These are phyloP conservation scores for Triplophysa dalaica DNA, from an alignment of 2,113 vertebrate species.

Conservation along the genomic window DNA sequence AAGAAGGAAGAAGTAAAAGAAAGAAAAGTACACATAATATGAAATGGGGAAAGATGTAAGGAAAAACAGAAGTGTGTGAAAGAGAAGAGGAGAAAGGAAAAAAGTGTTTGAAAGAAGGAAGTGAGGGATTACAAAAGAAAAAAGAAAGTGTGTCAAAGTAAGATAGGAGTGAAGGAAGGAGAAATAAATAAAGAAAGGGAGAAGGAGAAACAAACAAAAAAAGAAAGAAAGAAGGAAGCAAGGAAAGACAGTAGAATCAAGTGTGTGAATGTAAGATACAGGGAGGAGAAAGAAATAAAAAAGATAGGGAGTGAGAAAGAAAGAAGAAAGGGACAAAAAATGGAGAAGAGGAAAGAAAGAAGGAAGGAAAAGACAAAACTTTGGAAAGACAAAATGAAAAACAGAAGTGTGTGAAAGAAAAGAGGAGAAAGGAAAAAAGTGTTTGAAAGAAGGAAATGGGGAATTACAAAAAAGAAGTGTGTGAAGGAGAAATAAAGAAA, in stretches of 20 bases:
- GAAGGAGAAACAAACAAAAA: not conserved
- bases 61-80: not conserved
- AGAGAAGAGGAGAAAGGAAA: not conserved
- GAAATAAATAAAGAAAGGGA: slow-evolving; percentile 40
- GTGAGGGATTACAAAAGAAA: slow-evolving; percentile 34
- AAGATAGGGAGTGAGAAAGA: not conserved
- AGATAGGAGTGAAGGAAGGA: not conserved
- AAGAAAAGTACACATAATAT: not conserved
- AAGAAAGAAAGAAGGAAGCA: slow-evolving; percentile 3
- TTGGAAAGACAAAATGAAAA: slow-evolving; percentile 3
- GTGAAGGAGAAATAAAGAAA: too few species aligned
- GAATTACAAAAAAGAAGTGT: too few species aligned
- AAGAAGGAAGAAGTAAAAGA: not conserved
- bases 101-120: not conserved
- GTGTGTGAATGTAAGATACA: too few species aligned
- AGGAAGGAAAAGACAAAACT: not conserved
- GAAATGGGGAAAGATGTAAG: slow-evolving; percentile 30
- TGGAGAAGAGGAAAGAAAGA: not conserved
- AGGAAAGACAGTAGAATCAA: not conserved
- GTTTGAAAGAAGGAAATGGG: too few species aligned
- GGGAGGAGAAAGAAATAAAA: not conserved
- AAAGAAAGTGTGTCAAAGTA: not conserved
- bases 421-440: too few species aligned
- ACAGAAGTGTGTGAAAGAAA: not conserved
- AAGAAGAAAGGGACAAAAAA: too few species aligned